Conservation (phyloP, 2,888 invertebrate genomes). For the Philaethria dido region DNA sequence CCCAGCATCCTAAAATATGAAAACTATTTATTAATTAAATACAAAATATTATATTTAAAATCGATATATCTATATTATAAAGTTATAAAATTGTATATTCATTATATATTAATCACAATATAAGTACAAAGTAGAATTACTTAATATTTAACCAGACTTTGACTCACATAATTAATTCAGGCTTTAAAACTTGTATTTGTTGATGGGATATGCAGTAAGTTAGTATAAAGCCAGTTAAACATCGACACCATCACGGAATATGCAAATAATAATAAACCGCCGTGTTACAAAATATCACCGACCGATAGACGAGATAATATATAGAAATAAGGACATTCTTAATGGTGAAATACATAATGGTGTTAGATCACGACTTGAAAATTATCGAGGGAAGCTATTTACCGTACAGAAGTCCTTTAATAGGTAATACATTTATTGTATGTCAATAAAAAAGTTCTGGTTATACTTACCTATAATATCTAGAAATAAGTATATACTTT, state of each 20-base stretch:
- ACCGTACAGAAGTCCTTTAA: conserved; percentile 59
- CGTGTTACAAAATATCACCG: conserved; percentile 70
- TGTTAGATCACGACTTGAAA: conserved; percentile 75
- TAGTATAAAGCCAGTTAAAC: conserved; percentile 42
- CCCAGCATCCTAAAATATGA: conserved; percentile 55
- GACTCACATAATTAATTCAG: conserved; percentile 25
- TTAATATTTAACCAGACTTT: conserved; percentile 9
- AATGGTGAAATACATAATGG: conserved; percentile 76
- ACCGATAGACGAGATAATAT: conserved; percentile 75
- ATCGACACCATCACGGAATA: conserved; percentile 68
- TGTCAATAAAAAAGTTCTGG: conserved; percentile 19
- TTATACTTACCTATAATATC: too few species aligned
- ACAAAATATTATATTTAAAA: conserved; percentile 12
- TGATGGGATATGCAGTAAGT: conserved; percentile 35
- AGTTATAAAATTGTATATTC: too few species aligned
- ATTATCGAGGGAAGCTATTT: conserved; percentile 65
- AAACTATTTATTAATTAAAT: conserved; percentile 40
- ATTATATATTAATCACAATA: too few species aligned
- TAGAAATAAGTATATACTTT: too few species aligned
- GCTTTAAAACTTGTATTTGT: conserved; percentile 37
- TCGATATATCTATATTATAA: too few species aligned
- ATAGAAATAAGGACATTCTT: conserved; percentile 79
- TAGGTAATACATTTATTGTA: conserved; percentile 47
- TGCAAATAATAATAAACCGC: conserved; percentile 76
- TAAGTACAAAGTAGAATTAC: neutral